phyloP scores from a whole-genome alignment of 2,113 vertebrate species.

The Cervus canadensis region DNA sequence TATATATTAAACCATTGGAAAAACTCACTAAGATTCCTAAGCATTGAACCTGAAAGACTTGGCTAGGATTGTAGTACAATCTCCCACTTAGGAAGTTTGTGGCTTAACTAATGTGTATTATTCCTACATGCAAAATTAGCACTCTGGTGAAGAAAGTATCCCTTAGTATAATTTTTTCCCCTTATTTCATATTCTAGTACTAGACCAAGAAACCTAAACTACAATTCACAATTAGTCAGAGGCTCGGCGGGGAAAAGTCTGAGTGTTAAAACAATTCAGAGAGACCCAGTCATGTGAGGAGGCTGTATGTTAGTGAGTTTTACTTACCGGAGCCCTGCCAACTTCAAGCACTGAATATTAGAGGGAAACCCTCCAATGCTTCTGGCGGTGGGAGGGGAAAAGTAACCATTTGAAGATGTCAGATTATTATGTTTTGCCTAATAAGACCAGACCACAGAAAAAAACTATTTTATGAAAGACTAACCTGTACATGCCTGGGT shows the following conservation, averaged over 20 bases:
- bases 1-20: neutral
- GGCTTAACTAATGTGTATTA: neutral
- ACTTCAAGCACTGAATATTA: neutral
- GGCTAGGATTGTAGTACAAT: neutral
- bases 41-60: neutral
- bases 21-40: neutral
- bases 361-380: neutral
- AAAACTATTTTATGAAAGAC: neutral
- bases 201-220: neutral
- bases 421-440: neutral
- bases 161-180: neutral
- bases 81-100: neutral
- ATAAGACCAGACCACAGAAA: neutral
- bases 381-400: neutral
- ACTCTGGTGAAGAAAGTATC: neutral
- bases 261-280: neutral
- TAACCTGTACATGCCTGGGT: neutral
- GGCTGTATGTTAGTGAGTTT: neutral
- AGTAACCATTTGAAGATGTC: neutral
- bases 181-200: neutral
- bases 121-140: neutral
- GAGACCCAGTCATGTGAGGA: rapidly evolving
- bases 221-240: neutral
- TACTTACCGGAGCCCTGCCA: neutral
- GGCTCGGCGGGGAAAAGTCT: neutral